Percentiles rank a stretch among this genome's conserved stretches.
Evolutionary conservation across 2,888 invertebrate genomes (phyloP).

Genomic region (Lamellibrachia columna): DNA sequence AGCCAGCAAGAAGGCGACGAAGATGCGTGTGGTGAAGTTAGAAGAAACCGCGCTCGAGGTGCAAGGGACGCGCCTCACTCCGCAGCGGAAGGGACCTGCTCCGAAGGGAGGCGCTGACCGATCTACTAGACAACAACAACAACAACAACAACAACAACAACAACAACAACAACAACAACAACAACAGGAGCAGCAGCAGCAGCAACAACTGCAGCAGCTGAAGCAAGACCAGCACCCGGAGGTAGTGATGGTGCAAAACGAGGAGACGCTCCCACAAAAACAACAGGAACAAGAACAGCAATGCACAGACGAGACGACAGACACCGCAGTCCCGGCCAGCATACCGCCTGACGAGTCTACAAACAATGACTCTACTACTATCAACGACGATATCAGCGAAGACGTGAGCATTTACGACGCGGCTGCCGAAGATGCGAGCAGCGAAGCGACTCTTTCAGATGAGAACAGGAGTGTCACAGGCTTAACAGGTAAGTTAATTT

Average conservation of each 20-base stretch:
- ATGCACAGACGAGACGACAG: neutral
- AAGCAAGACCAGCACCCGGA: neutral
- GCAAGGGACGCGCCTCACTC: conserved; percentile 25
- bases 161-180: neutral
- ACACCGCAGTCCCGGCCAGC: neutral
- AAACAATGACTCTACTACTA: neutral
- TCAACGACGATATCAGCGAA: neutral
- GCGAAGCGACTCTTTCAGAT: neutral
- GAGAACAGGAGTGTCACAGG: neutral
- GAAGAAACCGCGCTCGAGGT: conserved; percentile 29
- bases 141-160: neutral
- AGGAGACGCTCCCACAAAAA: neutral
- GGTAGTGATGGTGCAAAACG: neutral
- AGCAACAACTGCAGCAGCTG: neutral
- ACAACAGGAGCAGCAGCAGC: neutral
- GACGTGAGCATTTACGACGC: conserved; percentile 3
- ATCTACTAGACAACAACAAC: neutral
- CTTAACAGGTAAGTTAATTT: neutral
- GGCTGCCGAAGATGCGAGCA: conserved; percentile 1
- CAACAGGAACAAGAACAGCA: neutral
- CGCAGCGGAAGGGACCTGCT: neutral
- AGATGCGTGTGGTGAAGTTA: conserved; percentile 25
- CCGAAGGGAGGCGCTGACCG: neutral
- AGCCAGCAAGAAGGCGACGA: conserved; percentile 21
- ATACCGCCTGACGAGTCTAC: neutral